Base-by-base conservation (phyloP, 1,140 invertebrate species). In the Diachasmimorpha longicaudata region DNA sequence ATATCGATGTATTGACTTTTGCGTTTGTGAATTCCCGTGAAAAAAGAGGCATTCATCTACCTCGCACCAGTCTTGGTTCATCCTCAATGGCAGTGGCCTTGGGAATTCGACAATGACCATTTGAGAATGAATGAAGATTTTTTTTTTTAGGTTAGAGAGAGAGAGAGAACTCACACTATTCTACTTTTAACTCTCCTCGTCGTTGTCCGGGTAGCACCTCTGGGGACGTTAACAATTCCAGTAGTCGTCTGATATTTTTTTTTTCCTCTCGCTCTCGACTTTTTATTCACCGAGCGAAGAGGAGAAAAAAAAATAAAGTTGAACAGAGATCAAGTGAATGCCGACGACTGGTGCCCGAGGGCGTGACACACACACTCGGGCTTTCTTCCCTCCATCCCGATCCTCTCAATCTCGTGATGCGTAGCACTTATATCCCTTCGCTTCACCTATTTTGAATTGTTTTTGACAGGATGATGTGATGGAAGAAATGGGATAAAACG, bases 151-250 rank as follows among this genome's bases (percentile, higher is more conserved):
- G 48, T 19, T 6, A 55, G n/a, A 16, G 48, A 8, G n/a, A 55
- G 19, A 16, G n/a, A 55, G n/a, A 48, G 11, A 48, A n/a, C n/a
- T 9, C 6, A 6, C 4, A 21, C n/a, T 55, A 21, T 55, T 21
- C 48, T 55, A 13, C 39, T 55, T 55, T 55, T 21, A 55, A 19
- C 48, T 55, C 9, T 55, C 48, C 14, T 19, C 19, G 48, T 55
- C 48, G 1, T 6, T 55, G 48, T 55, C n/a, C 48, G n/a, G 19
- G 48, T 55, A n/a, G 19, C 19, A 55, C 48, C 48, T 55, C 48
- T 55, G 48, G 48, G 48, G 48, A 55, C n/a, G 48, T n/a, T 55
- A 55, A 55, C n/a, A 55, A 55, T 55, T 55, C 48, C 48, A 55
- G 48, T 55, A 55, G 48, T 55, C 48, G 48, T 9, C 6, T 55